These are phyloP conservation scores for Leistus spinibarbis DNA, from an alignment of 2,888 invertebrate genomes.

Conservation along the genomic window DNA sequence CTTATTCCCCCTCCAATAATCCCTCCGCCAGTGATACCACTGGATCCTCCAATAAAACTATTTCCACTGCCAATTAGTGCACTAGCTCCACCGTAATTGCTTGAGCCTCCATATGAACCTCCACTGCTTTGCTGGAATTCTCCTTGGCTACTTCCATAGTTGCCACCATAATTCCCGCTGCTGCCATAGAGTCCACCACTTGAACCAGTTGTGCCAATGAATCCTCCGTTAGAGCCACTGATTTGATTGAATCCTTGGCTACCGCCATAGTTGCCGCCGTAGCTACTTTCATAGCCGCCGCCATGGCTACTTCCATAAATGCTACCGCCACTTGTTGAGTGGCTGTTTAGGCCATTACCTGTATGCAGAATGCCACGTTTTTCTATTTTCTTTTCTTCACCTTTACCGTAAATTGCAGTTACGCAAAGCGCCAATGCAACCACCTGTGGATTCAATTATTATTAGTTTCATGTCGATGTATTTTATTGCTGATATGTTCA, in stretches of 20 bases:
- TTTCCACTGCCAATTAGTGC: neutral
- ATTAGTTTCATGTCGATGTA: neutral
- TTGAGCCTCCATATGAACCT: neutral
- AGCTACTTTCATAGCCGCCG: conserved; percentile 16
- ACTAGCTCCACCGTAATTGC: neutral
- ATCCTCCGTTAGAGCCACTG: neutral
- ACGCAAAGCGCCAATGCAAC: neutral
- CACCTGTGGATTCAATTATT: conserved; percentile 1
- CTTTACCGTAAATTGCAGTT: conserved; percentile 4
- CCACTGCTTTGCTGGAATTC: no score
- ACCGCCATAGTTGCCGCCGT: conserved; percentile 14
- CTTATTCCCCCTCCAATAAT: neutral
- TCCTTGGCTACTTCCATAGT: neutral
- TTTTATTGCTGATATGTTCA: neutral
- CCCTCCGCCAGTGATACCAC: neutral
- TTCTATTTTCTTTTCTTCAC: conserved; percentile 9
- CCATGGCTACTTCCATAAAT: conserved; percentile 18
- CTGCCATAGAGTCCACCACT: conserved; percentile 12
- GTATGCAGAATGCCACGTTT: conserved; percentile 17
- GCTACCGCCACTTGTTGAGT: conserved; percentile 2
- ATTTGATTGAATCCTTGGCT: conserved; percentile 5
- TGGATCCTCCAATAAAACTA: neutral
- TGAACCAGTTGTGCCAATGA: conserved; percentile 3
- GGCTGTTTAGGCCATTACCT: conserved; percentile 11
- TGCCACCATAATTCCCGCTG: neutral